These are phyloP conservation scores for Gisinianus flammeolus DNA, from an alignment of 2,888 invertebrate species.

Conservation along the genomic window DNA sequence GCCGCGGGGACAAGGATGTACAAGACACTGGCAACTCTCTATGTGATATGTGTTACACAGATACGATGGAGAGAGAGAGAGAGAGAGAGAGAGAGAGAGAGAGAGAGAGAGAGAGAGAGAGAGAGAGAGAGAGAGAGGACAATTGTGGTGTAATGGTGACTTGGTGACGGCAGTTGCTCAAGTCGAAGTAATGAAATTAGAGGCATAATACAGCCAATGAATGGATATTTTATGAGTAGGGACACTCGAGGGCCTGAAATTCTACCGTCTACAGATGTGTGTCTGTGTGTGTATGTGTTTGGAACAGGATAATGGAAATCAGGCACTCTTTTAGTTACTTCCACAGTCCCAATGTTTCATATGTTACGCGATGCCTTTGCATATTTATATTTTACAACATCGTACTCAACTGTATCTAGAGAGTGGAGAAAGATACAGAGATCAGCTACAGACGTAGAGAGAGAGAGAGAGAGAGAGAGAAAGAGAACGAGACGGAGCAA, in stretches of 20 bases:
- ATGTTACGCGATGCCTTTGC: too few relatives aligned
- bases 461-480: constrained; percentile 9
- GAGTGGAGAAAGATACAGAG: background rate
- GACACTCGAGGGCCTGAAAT: background rate
- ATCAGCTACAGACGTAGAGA: background rate
- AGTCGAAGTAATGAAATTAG: constrained; percentile 41
- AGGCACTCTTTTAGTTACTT: too few relatives aligned
- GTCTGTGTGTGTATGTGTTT: too few relatives aligned
- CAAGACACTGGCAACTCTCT: too few relatives aligned
- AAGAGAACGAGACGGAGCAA: constrained; percentile 4
- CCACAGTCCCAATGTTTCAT: background rate
- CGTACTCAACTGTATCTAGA: background rate
- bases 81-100: background rate
- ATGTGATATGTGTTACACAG: background rate
- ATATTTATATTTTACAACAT: too few relatives aligned
- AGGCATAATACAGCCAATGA: constrained; percentile 35
- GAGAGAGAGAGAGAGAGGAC: background rate
- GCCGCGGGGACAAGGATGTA: background rate
- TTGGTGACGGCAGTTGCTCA: constrained; percentile 13
- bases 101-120: background rate
- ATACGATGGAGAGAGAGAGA: background rate
- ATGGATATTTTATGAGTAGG: constrained; percentile 33
- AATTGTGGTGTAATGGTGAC: background rate
- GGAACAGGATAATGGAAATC: too few relatives aligned
- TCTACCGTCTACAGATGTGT: background rate